Evolutionary conservation across 1,140 invertebrate genomes (phyloP), one percentile per base, ranked within the genome.

Genomic region (Drosophila parabipectinata): DNA sequence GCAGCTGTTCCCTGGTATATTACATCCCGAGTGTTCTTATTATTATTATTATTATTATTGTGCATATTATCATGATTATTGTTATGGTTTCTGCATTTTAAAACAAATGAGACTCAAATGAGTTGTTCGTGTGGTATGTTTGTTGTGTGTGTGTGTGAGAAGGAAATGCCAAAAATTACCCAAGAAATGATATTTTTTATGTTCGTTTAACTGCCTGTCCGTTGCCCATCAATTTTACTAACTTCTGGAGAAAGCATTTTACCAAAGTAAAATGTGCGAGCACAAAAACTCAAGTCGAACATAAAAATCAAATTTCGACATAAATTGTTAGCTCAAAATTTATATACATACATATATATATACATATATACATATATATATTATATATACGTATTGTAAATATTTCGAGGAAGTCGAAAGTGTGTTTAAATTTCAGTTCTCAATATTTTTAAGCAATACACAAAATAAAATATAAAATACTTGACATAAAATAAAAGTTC

Each of bases 301-400:
- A 84, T 84, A 81, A 87, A 84, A 87, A 74, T 81, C 73, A 81
- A 84, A 84, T 84, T 81, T 84, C 59, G 77, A 57, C 82, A 81
- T 84, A 85, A 84, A 84, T 85, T 85, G 62, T 71, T 71, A 54
- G 61, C 81, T 85, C 59, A 84, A 85, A 57, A 74, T 63, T 59
- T 74, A 52, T 47, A 44, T 41, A 21, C 18, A 18, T 18, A n/a
- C n/a, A n/a, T n/a, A n/a, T n/a, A n/a, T n/a, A n/a, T n/a, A n/a
- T n/a, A n/a, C n/a, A n/a, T n/a, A n/a, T n/a, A n/a, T n/a, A n/a
- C n/a, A n/a, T n/a, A n/a, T n/a, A n/a, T n/a, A n/a, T n/a, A n/a
- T n/a, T n/a, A n/a, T n/a, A 18, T 18, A 18, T 18, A 18, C 18
- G 18, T 18, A 18, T 18, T 18, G 18, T 18, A 18, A 18, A 18